These are phyloP conservation scores for Tuberolachnus salignus DNA, from an alignment of 2,888 invertebrate genomes.

Conservation along the genomic window DNA sequence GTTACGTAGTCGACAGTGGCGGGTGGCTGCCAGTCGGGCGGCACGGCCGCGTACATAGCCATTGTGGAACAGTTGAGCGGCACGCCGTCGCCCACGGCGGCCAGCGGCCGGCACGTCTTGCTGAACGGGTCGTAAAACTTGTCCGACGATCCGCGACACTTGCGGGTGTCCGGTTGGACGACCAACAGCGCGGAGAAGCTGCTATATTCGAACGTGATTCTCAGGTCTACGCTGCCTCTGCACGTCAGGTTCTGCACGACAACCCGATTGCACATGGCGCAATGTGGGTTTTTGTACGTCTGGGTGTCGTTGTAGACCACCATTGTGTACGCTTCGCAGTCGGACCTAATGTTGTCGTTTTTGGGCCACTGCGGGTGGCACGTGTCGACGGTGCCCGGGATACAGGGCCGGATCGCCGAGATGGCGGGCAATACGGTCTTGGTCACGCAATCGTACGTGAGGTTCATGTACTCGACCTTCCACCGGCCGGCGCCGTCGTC, in stretches of 20 bases:
- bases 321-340: slow-evolving; percentile 64
- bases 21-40: slow-evolving; percentile 1
- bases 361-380: slow-evolving; percentile 63
- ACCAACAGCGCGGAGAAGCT: slow-evolving; percentile 33
- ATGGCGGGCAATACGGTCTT: slow-evolving; percentile 59
- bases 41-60: not conserved
- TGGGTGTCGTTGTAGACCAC: slow-evolving; percentile 62
- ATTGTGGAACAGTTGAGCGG: not conserved
- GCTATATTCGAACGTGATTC: not conserved
- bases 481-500: slow-evolving; percentile 27
- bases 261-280: slow-evolving; percentile 64
- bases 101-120: slow-evolving; percentile 62
- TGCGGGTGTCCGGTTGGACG: not conserved
- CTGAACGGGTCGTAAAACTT: slow-evolving; percentile 64
- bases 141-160: slow-evolving; percentile 5
- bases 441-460: too few species aligned
- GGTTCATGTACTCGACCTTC: slow-evolving; percentile 9
- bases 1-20: slow-evolving; percentile 57
- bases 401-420: slow-evolving; percentile 62
- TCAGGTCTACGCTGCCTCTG: not conserved
- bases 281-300: slow-evolving; percentile 64
- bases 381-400: slow-evolving; percentile 61
- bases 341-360: slow-evolving; percentile 61
- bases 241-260: slow-evolving; percentile 61
- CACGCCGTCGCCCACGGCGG: not conserved